These are phyloP conservation scores for Thaleichthys pacificus DNA, from an alignment of 2,797 vertebrate genomes.

Conservation along the genomic window DNA sequence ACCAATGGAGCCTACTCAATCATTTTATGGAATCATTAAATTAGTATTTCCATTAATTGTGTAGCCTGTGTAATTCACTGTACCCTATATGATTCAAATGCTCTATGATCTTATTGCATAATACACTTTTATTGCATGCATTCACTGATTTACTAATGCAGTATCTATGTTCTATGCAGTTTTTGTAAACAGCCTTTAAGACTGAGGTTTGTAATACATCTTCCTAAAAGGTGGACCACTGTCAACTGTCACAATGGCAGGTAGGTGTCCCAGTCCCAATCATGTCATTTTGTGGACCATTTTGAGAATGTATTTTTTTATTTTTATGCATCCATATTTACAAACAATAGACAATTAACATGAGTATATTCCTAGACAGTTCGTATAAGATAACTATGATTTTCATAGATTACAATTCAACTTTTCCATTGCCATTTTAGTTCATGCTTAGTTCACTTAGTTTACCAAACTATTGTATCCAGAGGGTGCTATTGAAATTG, in stretches of 20 bases:
- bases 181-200: slow-evolving; percentile 14
- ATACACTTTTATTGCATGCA: slow-evolving; percentile 13
- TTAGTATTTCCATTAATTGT: too few species aligned
- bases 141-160: slow-evolving; percentile 18
- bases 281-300: too few species aligned
- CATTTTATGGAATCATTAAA: too few species aligned
- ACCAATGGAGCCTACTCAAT: too few species aligned
- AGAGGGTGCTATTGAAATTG: not conserved
- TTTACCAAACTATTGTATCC: not conserved
- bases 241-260: slow-evolving; percentile 69
- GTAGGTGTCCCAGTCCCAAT: slow-evolving; percentile 51
- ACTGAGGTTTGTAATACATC: not conserved
- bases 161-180: slow-evolving; percentile 39
- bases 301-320: too few species aligned
- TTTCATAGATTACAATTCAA: not conserved
- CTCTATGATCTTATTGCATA: not conserved
- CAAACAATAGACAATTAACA: not conserved
- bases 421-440: not conserved
- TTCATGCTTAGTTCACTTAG: not conserved
- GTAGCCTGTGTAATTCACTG: too few species aligned
- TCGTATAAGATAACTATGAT: not conserved
- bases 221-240: slow-evolving; percentile 43
- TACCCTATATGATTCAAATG: too few species aligned
- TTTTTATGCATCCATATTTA: too few species aligned
- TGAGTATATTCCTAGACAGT: not conserved